A percentile compares a stretch with the other conserved stretches of the same genome.
Conservation (phyloP, 2,888 invertebrate genomes). For the Mesopsocus fuscifrons region DNA sequence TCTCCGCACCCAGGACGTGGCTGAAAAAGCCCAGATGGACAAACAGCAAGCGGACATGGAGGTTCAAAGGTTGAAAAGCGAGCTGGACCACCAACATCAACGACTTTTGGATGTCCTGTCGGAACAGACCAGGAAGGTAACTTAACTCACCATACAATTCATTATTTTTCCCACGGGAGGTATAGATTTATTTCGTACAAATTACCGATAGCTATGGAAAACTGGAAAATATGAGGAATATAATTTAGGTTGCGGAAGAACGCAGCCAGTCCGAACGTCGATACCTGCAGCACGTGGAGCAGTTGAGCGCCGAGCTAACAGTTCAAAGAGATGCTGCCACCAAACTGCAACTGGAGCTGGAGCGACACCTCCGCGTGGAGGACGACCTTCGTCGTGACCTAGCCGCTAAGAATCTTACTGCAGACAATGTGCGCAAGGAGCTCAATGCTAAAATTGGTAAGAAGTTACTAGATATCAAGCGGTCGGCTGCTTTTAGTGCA, state of each 20-base stretch:
- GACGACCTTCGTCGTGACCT: conserved; percentile 57
- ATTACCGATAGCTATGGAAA: too few relatives aligned
- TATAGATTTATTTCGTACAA: too few relatives aligned
- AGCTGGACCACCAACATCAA: conserved; percentile 54
- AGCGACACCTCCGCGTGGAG: conserved; percentile 59
- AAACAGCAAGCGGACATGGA: conserved; percentile 51
- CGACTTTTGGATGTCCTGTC: conserved; percentile 55
- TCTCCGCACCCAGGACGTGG: conserved; percentile 47
- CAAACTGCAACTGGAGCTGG: conserved; percentile 54
- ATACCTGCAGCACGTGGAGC: conserved; percentile 56
- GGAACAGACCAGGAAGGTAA: conserved; percentile 35
- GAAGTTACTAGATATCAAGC: too few relatives aligned
- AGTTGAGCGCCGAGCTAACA: conserved; percentile 56
- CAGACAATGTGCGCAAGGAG: conserved; percentile 65
- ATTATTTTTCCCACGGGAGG: too few relatives aligned
- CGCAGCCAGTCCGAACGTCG: conserved; percentile 45
- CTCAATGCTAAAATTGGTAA: conserved; percentile 54
- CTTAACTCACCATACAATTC: too few relatives aligned
- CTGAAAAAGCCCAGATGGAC: conserved; percentile 57
- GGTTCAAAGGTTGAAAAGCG: conserved; percentile 52
- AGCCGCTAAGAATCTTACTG: conserved; percentile 49
- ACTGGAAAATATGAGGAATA: conserved; percentile 14
- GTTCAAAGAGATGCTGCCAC: conserved; percentile 64
- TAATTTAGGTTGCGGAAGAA: conserved; percentile 36
- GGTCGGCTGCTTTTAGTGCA: too few relatives aligned